Base-by-base conservation (phyloP, 2,797 vertebrate species). In the Gambelia wislizenii region DNA sequence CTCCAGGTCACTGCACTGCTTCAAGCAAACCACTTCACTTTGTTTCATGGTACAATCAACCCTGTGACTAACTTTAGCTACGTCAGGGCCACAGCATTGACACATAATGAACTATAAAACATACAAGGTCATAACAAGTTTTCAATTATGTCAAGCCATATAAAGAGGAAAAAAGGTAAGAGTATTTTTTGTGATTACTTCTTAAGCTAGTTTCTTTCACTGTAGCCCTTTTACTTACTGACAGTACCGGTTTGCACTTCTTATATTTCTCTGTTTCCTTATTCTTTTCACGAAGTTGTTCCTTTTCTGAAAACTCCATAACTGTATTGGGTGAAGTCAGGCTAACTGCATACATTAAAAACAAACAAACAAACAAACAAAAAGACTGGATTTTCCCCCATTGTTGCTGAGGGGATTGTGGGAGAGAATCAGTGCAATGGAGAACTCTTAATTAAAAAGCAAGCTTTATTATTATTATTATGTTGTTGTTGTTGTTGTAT, bases 181-280 rank as follows among this genome's bases (percentile, higher is more conserved):
- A 56, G 49, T 1, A 30, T 64, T 81, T 86, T 77, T 9, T 36
- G 20, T 6, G 44, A 91, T 87, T 88, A 91, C 39, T 85, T 89
- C 44, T 82, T 90, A 82, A 91, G 36, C 85, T 90, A 88, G 30
- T 61, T 89, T 89, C 92, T 91, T 95, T 85, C 6, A 0, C 95
- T 91, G 84, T 80, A 91, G 75, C 2, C 89, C 18, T 44, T 83
- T 93, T 94, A 96, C 98, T 98, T 97, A 99, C 99, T 97, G 97
- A 95, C 92, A 99, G 95, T 97, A 99, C 97, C 92, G 98, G 98
- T 96, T 98, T 99, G 98, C 96, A 99, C 95, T 98, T 99, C 95
- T 98, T 98, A 97, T 99, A 99, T 93, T 98, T 99, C 95, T 99
- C 99, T 90, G 97, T 98, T 96, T 99, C 98, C 96, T 98, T 98